These are phyloP conservation scores for Myathropa florea DNA, from an alignment of 2,888 invertebrate species.

Conservation along the genomic window DNA sequence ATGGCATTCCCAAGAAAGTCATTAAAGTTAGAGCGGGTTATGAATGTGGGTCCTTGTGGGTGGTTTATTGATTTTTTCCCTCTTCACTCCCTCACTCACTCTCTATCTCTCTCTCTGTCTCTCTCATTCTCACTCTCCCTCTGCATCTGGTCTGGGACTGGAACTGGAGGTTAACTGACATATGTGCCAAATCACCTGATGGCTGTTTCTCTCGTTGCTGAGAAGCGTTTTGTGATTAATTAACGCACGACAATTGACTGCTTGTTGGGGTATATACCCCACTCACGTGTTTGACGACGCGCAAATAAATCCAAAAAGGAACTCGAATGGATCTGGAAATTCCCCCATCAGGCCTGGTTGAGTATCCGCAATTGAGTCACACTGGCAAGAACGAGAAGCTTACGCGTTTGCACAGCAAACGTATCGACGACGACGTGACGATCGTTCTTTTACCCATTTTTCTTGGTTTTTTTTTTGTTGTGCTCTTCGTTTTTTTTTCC, in stretches of 20 bases:
- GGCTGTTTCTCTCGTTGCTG: not conserved
- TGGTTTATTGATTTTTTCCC: slow-evolving; percentile 31
- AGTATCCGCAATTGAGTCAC: slow-evolving; percentile 48
- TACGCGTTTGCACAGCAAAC: not conserved
- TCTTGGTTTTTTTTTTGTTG: not conserved
- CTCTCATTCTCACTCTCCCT: too few species aligned
- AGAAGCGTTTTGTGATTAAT: slow-evolving; percentile 31
- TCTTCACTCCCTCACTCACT: not conserved
- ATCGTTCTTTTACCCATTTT: not conserved
- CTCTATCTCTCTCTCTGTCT: too few species aligned
- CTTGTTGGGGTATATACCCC: not conserved
- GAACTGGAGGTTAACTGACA: not conserved
- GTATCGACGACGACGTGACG: not conserved
- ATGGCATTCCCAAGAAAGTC: slow-evolving; percentile 40
- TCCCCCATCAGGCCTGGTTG: slow-evolving; percentile 11
- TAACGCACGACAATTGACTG: slow-evolving; percentile 36
- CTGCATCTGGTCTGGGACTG: too few species aligned
- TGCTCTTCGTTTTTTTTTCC: not conserved
- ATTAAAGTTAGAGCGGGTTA: slow-evolving; percentile 39
- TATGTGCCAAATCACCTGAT: slow-evolving; percentile 34
- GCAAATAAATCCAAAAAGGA: not conserved
- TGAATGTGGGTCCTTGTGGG: slow-evolving; percentile 29
- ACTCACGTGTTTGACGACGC: not conserved
- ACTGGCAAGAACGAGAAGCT: not conserved
- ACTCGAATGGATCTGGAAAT: not conserved